Evolutionary conservation across 2,797 vertebrate genomes (phyloP), one percentile per base, ranked within the genome.

Genomic region (Hyperoplus lanceolatus): DNA sequence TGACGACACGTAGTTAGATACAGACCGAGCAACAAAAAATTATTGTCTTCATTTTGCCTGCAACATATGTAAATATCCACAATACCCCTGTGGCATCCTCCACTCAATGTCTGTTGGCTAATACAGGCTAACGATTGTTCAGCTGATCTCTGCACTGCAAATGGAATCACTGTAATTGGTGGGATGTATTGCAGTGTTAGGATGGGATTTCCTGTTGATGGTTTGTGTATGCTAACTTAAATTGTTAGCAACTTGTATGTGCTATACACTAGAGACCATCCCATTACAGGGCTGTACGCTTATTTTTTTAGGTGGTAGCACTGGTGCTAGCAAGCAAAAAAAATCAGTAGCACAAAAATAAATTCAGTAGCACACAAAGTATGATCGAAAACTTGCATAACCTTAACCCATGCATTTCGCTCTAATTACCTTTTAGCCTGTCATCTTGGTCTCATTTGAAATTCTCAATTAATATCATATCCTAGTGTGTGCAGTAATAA

Each of bases 21-120:
- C 43, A 82, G 69, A 36, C 43, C 80, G 69, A 60, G 58, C 72
- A 70, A 77, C 68, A 50, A 29, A 85, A 83, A 90, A 83, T 83
- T 87, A 92, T 82, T 81, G 81, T 87, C 76, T 81, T 87, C 48
- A 86, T 89, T 83, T 82, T 85, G 57, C 74, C 87, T 62, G 56
- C 74, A 82, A 73, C 57, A 76, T 81, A 81, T 87, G 77, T 70
- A 84, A 84, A 84, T 80, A 85, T 82, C 82, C 60, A 76, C 75
- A 67, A 77, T 68, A 60, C 67, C 77, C 81, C 84, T 56, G 66
- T 75, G 80, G 83, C 73, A 84, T 72, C 75, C 46, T 80, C 72
- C 62, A 71, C 76, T 90, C 83, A 87, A 54, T 85, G 85, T 89
- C 87, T 87, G 80, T 57, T 49, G 61, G 69, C 80, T 89, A 89